Conservation (phyloP, 2,888 invertebrate species). For the Mimachlamys varia region DNA sequence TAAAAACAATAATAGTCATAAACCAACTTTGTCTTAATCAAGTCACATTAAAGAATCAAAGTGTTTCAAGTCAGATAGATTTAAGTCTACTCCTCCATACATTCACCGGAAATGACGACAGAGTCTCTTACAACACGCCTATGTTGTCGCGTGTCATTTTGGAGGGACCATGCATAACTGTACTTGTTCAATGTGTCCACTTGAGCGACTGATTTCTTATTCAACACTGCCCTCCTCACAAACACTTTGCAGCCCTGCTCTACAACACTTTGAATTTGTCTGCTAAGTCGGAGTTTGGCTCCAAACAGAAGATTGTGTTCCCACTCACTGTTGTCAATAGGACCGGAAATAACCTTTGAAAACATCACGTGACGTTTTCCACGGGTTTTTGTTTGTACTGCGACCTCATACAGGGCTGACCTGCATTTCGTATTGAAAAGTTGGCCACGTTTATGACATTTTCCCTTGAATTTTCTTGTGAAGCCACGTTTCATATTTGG, state of each 20-base stretch:
- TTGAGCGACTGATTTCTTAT: slow-evolving; percentile 37
- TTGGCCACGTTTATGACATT: background rate
- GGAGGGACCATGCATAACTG: slow-evolving; percentile 40
- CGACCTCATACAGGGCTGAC: slow-evolving; percentile 61
- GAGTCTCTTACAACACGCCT: background rate
- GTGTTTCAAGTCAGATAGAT: too few species aligned
- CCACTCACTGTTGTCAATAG: slow-evolving; percentile 41
- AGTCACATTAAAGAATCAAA: background rate
- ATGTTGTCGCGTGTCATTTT: slow-evolving; percentile 1
- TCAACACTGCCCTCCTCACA: slow-evolving; percentile 58
- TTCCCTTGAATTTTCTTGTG: background rate
- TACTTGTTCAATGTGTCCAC: slow-evolving; percentile 41
- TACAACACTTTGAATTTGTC: slow-evolving; percentile 54
- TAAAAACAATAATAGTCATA: too few species aligned
- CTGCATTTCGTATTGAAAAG: background rate
- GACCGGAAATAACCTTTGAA: slow-evolving; percentile 51
- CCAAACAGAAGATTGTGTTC: slow-evolving; percentile 43
- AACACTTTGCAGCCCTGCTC: slow-evolving; percentile 59
- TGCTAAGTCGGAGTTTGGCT: slow-evolving; percentile 41
- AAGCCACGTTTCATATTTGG: background rate
- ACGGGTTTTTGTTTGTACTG: slow-evolving; percentile 60
- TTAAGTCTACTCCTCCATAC: background rate
- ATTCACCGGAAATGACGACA: background rate
- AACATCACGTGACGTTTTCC: slow-evolving; percentile 62
- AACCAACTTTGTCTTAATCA: background rate